Conservation (phyloP, 2,113 vertebrate genomes). For the Macquaria ambigua region DNA sequence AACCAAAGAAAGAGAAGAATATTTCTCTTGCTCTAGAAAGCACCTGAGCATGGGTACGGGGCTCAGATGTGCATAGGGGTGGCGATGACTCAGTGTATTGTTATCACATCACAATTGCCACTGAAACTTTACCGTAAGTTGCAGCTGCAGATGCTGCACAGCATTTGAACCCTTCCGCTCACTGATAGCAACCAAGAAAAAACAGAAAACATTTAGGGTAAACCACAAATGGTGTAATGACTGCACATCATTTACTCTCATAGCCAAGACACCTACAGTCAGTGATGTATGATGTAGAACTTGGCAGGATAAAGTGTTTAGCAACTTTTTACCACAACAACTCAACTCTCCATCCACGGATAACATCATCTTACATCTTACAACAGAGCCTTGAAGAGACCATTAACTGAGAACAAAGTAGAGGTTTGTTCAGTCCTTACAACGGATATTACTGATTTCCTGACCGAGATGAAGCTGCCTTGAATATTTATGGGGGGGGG, state of each 20-base stretch:
- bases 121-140: constrained; percentile 29
- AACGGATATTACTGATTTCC: constrained; percentile 44
- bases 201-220: constrained; percentile 15
- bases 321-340: constrained; percentile 12
- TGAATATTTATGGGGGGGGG: constrained; percentile 6
- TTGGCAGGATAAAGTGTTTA: not conserved
- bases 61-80: not conserved
- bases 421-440: constrained; percentile 35
- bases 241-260: constrained; percentile 18
- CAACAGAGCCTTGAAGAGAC: constrained; percentile 7
- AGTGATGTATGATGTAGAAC: not conserved
- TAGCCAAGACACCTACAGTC: constrained; percentile 6
- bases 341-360: not conserved
- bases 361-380: not conserved
- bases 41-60: not conserved
- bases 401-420: constrained; percentile 32
- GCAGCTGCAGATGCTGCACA: constrained; percentile 51
- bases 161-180: constrained; percentile 55
- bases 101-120: constrained; percentile 5
- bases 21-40: not conserved
- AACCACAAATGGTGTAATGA: constrained; percentile 56
- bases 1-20: not conserved
- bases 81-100: not conserved
- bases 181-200: constrained; percentile 36
- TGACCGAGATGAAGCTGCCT: constrained; percentile 2